Evolutionary conservation across 2,113 vertebrate species (phyloP), one percentile per base, ranked within the genome.

Genomic region (Neomonachus schauinslandi): DNA sequence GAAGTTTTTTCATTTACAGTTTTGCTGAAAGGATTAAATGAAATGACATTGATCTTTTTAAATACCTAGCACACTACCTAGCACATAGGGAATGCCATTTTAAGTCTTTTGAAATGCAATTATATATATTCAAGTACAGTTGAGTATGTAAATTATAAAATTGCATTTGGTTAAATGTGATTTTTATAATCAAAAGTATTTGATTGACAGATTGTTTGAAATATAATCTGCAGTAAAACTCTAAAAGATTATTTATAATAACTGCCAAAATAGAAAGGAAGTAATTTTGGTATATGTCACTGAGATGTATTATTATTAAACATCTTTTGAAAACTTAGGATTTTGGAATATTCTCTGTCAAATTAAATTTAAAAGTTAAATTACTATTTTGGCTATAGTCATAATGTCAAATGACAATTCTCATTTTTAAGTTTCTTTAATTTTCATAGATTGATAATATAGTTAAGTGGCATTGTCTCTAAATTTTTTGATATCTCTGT

Each of bases 121-220:
- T 88, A 81, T 57, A 91, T 55, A 85, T 39, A 57, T 1, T 22
- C 31, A 96, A 83, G 19, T 79, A 63, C 4, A 61, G 14, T 33
- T 71, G 42, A 97, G 10, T 74, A 93, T 85, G 4, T 76, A 84
- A 88, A 63, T 92, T 88, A 76, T 9, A 82, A 95, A 92, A 83
- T 18, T 91, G 21, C 9, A 76, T 93, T 95, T 94, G 39, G 28
- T 55, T 69, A n/a, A 18, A 28, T 96, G 63, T 36, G 24, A n/a
- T 93, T 95, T 97, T 76, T n/a, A 81, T 61, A 91, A 69, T 80
- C 36, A 84, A 49, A 2, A 72, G 3, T 80, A 81, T 82, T 71
- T 89, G 22, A 81, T 63, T 63, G 24, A 8, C n/a, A 94, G 21
- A 93, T 79, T 89, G n/a, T 71, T 96, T 91, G 36, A 93, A 85